phyloP scores from a whole-genome alignment of 2,113 vertebrate genomes.

The Planiliza haematocheilus region DNA sequence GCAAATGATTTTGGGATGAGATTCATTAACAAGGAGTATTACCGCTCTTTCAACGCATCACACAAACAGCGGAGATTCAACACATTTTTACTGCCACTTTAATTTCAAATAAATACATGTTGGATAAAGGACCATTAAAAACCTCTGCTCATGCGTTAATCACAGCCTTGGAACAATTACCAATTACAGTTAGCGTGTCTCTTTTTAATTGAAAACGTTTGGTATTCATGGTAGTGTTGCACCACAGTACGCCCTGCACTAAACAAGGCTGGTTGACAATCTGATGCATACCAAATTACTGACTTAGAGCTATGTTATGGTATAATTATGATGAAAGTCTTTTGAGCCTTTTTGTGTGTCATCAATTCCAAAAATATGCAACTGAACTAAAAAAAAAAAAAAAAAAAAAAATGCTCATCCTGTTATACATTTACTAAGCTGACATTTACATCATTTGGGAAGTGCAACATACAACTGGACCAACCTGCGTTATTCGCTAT shows the following conservation, averaged over 20 bases:
- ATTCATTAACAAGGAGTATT: conserved; percentile 36
- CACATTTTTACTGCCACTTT: conserved; percentile 22
- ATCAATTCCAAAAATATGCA: conserved; percentile 1
- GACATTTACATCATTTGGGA: conserved; percentile 16
- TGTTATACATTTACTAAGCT: background rate
- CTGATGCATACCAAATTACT: background rate
- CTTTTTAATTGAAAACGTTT: background rate
- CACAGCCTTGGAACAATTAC: conserved; percentile 13
- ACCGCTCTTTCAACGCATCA: conserved; percentile 21
- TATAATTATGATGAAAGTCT: background rate
- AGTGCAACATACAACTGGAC: conserved; percentile 30
- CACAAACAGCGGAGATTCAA: conserved; percentile 22
- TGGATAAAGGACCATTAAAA: conserved; percentile 33
- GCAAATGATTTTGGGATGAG: conserved; percentile 29
- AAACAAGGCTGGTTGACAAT: background rate
- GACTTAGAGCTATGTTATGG: conserved; percentile 6
- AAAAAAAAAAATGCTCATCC: background rate
- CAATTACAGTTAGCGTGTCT: background rate
- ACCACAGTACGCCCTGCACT: conserved; percentile 2
- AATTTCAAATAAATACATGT: conserved; percentile 40
- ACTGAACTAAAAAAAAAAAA: no score
- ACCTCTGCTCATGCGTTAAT: conserved; percentile 12
- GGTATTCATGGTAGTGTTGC: conserved; percentile 16
- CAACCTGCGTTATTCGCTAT: conserved; percentile 22
- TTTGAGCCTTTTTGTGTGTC: background rate